Evolutionary conservation across 1,140 invertebrate genomes (phyloP).

Genomic region (Nasonia vitripennis): DNA sequence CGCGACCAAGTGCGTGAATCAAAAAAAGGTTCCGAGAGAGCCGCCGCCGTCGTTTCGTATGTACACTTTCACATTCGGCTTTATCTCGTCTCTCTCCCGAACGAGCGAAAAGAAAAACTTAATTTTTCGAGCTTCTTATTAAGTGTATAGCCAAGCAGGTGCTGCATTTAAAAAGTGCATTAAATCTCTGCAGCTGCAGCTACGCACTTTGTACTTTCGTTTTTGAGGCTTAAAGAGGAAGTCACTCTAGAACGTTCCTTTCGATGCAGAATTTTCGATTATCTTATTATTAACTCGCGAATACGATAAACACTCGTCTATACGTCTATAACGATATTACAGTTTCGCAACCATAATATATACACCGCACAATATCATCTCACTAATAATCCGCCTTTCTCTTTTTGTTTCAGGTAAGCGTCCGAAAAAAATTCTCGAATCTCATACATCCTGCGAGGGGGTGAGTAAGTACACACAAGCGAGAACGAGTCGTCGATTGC

Average conservation of each 20-base stretch:
- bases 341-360: not conserved
- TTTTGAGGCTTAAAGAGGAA: not conserved
- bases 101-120: not conserved
- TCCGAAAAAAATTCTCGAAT: slow-evolving; percentile 20
- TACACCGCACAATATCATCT: not conserved
- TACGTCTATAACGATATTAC: not conserved
- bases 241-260: not conserved
- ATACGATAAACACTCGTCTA: not conserved
- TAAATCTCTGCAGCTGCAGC: not conserved
- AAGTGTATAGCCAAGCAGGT: not conserved
- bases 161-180: not conserved
- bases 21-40: not conserved
- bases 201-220: not conserved
- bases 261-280: not conserved
- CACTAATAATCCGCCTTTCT: slow-evolving; percentile 45
- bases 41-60: too few relatives aligned
- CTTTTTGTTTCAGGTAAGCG: slow-evolving; percentile 57
- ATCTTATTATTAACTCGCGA: not conserved
- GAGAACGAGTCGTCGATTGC: not conserved
- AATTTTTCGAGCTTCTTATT: slow-evolving; percentile 2
- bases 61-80: not conserved
- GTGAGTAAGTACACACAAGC: slow-evolving; percentile 44
- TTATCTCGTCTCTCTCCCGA: not conserved
- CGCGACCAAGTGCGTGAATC: not conserved
- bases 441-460: slow-evolving; percentile 2